Percentiles rank a stretch among this genome's conserved stretches.
Conservation (phyloP, 1,140 invertebrate species). For the Zaprionus vittiger region DNA sequence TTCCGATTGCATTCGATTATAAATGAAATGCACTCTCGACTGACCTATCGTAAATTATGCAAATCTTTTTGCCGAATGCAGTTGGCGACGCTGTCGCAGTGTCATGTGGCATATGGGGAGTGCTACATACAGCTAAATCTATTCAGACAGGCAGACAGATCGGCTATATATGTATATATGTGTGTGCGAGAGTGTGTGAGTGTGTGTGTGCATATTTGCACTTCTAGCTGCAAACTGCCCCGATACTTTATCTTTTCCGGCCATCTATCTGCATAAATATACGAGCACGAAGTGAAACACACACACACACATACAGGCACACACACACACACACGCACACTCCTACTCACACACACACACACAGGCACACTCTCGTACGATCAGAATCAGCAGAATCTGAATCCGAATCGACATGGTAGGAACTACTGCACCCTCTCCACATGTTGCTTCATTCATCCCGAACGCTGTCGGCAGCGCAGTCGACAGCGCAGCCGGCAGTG, state of each 20-base stretch:
- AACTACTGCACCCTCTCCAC: conserved; percentile 56
- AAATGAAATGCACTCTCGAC: conserved; percentile 2
- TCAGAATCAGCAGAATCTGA: conserved; percentile 47
- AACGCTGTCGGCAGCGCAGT: conserved; percentile 19
- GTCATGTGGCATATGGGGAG: neutral
- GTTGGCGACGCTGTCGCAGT: neutral
- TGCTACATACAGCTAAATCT: neutral
- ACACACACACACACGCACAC: conserved; percentile 5
- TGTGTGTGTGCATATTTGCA: conserved; percentile 38
- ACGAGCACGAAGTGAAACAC: conserved; percentile 42
- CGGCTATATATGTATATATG: neutral
- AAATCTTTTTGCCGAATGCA: neutral
- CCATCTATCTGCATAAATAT: conserved; percentile 79
- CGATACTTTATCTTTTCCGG: conserved; percentile 78
- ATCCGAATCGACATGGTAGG: conserved; percentile 38
- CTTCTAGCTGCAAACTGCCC: conserved; percentile 46
- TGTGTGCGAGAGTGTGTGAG: neutral
- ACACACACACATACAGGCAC: conserved; percentile 16
- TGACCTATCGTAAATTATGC: conserved; percentile 9
- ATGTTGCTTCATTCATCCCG: conserved; percentile 79
- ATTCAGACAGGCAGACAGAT: neutral
- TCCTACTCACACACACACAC: conserved; percentile 14
- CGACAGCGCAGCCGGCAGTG: neutral
- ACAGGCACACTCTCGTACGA: conserved; percentile 6
- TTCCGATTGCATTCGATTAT: conserved; percentile 7